These are phyloP conservation scores for Adelphocoris suturalis DNA, from an alignment of 2,888 invertebrate genomes.

Conservation along the genomic window DNA sequence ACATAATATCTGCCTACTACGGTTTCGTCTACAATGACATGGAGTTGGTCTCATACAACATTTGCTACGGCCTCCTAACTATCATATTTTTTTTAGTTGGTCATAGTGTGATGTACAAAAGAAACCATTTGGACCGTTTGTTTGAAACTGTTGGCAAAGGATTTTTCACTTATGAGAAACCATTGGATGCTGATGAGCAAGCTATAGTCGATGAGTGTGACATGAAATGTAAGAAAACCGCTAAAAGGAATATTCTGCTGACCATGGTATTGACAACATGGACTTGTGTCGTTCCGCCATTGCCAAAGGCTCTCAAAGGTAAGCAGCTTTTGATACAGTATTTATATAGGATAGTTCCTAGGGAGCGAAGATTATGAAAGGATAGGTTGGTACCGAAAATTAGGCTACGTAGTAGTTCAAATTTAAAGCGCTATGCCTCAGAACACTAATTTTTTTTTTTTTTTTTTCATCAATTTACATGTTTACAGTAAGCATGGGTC, in stretches of 20 bases:
- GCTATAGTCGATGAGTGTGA: neutral
- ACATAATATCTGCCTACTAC: neutral
- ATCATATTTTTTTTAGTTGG: neutral
- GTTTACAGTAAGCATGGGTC: too few species aligned
- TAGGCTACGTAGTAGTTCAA: too few species aligned
- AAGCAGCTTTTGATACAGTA: neutral
- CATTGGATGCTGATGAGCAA: neutral
- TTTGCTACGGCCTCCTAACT: conserved; percentile 7
- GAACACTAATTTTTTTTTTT: too few species aligned
- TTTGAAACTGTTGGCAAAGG: neutral
- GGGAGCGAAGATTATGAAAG: too few species aligned
- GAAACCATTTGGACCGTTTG: neutral
- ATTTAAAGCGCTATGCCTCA: too few species aligned
- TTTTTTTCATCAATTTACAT: too few species aligned
- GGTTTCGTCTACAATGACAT: conserved; percentile 8
- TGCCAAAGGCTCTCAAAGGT: neutral
- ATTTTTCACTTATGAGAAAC: neutral
- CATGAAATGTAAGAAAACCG: neutral
- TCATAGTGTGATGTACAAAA: neutral
- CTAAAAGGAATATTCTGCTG: neutral
- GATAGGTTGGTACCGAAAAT: too few species aligned
- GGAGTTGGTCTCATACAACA: neutral
- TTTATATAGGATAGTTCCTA: too few species aligned
- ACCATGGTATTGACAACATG: neutral
- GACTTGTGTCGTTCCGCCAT: neutral